A percentile compares a stretch with the other conserved stretches of the same genome.
phyloP scores from a whole-genome alignment of 2,797 vertebrate genomes.

The Gastrophryne carolinensis region DNA sequence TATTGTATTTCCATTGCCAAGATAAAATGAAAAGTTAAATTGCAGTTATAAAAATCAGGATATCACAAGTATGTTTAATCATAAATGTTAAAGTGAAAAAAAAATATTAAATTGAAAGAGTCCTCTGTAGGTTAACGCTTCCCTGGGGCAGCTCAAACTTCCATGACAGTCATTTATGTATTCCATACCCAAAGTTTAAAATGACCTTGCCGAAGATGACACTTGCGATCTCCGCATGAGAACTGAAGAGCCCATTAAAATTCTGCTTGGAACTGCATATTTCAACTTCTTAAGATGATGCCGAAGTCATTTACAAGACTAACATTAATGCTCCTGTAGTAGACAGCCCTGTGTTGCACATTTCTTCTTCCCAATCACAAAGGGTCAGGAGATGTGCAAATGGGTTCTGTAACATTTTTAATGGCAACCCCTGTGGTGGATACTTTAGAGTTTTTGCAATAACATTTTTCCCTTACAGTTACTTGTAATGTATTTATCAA shows the following conservation, averaged over 20 bases:
- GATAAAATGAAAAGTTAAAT: background rate
- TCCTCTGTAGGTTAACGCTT: conserved; percentile 38
- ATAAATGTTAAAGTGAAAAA: conserved; percentile 25
- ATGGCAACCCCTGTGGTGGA: no score
- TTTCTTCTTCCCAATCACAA: background rate
- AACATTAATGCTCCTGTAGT: background rate
- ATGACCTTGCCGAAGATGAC: conserved; percentile 40
- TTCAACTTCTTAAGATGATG: conserved; percentile 42
- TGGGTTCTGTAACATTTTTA: no score
- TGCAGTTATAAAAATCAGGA: conserved; percentile 4
- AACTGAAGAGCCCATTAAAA: conserved; percentile 40
- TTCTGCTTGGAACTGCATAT: conserved; percentile 24
- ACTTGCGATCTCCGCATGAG: conserved; percentile 28
- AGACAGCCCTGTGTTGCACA: background rate
- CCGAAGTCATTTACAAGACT: conserved; percentile 27
- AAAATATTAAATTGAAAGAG: conserved; percentile 15
- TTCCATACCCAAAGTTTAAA: conserved; percentile 31
- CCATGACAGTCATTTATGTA: conserved; percentile 44
- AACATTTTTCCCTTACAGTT: no score
- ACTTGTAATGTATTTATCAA: no score
- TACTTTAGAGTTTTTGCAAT: no score
- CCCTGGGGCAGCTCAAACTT: conserved; percentile 36
- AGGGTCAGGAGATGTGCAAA: background rate
- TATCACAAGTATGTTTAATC: conserved; percentile 21
- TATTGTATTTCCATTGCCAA: background rate